These are phyloP conservation scores for Pagetopsis macropterus DNA, from an alignment of 2,797 vertebrate species.

Conservation along the genomic window DNA sequence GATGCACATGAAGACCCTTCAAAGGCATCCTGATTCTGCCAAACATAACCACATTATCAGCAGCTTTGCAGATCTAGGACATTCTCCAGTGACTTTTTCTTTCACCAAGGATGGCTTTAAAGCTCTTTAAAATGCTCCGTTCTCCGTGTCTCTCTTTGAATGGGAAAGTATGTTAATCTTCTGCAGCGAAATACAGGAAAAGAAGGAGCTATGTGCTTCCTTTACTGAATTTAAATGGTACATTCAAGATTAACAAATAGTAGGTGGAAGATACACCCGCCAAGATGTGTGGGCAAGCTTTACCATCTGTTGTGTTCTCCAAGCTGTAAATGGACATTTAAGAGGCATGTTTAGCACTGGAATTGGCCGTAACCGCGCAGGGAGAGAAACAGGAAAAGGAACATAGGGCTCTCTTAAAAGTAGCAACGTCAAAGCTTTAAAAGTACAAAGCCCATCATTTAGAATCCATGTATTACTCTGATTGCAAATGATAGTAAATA, in stretches of 20 bases:
- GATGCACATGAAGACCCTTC: background rate
- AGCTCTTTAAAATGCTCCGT: slow-evolving; percentile 21
- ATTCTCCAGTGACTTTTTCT: slow-evolving; percentile 15
- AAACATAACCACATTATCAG: slow-evolving; percentile 19
- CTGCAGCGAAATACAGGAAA: slow-evolving; percentile 9
- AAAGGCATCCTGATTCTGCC: slow-evolving; percentile 30
- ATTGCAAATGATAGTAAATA: slow-evolving; percentile 17
- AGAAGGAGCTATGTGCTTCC: background rate
- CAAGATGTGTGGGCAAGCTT: background rate
- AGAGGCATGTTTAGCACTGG: slow-evolving; percentile 2
- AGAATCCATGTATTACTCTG: slow-evolving; percentile 5
- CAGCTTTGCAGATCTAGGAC: slow-evolving; percentile 24
- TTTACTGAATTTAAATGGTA: background rate
- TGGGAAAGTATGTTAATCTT: slow-evolving; percentile 15
- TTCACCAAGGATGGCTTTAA: slow-evolving; percentile 20
- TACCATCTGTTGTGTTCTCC: background rate
- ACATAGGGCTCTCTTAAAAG: slow-evolving; percentile 1
- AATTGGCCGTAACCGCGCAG: slow-evolving; percentile 19
- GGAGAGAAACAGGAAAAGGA: slow-evolving; percentile 48
- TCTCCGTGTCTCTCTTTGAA: slow-evolving; percentile 33
- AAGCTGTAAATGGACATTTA: slow-evolving; percentile 10
- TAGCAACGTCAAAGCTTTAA: slow-evolving; percentile 7
- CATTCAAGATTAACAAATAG: background rate
- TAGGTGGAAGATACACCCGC: background rate
- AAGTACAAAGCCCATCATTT: slow-evolving; percentile 5